These are phyloP conservation scores for Melanotus villosus DNA, from an alignment of 2,888 invertebrate species.

Conservation along the genomic window DNA sequence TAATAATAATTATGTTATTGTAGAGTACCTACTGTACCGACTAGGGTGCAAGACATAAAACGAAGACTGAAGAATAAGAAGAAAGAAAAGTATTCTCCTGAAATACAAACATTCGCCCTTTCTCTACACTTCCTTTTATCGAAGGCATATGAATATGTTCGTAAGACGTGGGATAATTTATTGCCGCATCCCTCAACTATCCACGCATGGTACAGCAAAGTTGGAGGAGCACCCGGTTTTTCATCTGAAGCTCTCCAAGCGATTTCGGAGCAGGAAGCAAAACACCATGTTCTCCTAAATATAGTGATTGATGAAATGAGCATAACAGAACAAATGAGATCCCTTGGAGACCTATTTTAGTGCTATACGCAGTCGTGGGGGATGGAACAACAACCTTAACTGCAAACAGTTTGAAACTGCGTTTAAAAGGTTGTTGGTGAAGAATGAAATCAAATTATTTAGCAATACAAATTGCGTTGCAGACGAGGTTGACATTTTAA, in stretches of 20 bases:
- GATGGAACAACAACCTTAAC: conserved; percentile 47
- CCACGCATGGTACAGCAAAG: conserved; percentile 45
- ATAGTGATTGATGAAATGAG: no score
- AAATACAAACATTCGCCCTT: conserved; percentile 27
- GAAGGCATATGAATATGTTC: conserved; percentile 58
- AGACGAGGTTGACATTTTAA: conserved; percentile 27
- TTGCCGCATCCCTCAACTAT: conserved; percentile 51
- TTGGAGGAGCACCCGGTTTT: no score
- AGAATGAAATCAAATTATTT: conserved; percentile 33
- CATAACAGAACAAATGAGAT: conserved; percentile 20
- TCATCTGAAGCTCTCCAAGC: no score
- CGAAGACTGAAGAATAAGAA: no score
- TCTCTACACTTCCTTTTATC: conserved; percentile 60
- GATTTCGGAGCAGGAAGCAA: no score
- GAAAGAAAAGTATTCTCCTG: conserved; percentile 12
- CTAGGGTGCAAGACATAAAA: no score
- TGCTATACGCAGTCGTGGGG: conserved; percentile 43
- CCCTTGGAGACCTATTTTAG: conserved; percentile 49
- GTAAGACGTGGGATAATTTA: conserved; percentile 50
- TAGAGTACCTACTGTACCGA: no score
- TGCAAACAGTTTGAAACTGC: conserved; percentile 46
- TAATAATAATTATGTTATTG: no score
- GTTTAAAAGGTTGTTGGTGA: conserved; percentile 45
- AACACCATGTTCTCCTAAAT: no score
- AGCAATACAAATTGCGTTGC: conserved; percentile 33